Conservation (phyloP, 2,797 vertebrate genomes). For the Huso huso region DNA sequence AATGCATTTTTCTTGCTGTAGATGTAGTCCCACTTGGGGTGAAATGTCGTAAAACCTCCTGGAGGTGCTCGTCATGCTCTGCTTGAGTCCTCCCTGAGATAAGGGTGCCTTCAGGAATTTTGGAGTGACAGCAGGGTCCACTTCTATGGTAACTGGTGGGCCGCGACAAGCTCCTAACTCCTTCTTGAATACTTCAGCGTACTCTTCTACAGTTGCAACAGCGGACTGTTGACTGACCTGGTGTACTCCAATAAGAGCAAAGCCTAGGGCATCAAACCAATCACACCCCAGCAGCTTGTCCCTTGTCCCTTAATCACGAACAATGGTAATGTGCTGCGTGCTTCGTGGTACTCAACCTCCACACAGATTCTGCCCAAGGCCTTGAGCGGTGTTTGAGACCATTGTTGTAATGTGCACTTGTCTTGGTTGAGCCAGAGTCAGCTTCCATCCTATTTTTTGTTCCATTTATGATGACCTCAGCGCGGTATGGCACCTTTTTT, state of each 20-base stretch:
- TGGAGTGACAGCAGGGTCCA: not conserved
- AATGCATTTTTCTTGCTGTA: not conserved
- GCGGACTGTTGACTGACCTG: not conserved
- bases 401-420: not conserved
- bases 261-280: not conserved
- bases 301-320: not conserved
- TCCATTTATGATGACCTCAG: not conserved
- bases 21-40: not conserved
- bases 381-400: not conserved
- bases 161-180: not conserved
- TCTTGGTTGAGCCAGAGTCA: not conserved
- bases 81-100: not conserved
- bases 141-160: not conserved
- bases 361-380: not conserved
- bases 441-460: not conserved
- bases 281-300: not conserved
- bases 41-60: not conserved
- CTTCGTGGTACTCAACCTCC: not conserved
- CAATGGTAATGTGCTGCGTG: not conserved
- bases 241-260: not conserved
- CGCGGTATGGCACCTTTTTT: not conserved
- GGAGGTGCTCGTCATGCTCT: not conserved
- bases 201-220: not conserved
- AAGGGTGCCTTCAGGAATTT: not conserved
- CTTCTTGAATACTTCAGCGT: not conserved